Evolutionary conservation across 2,113 vertebrate genomes (phyloP).

Genomic region (Circaetus gallicus): DNA sequence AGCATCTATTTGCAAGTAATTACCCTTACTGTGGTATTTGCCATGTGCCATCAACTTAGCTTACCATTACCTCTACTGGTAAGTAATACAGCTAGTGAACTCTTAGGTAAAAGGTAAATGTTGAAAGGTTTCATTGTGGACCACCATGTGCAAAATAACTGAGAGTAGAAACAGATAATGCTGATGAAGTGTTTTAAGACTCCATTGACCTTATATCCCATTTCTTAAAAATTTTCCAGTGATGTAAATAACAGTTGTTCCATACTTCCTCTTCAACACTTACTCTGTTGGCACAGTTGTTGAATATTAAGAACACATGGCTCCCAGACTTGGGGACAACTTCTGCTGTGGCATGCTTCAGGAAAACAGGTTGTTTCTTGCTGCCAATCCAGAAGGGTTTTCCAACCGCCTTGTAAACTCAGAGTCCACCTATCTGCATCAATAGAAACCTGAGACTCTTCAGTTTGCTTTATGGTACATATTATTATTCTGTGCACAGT

Average conservation of each 20-base stretch:
- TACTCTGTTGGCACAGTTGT: neutral
- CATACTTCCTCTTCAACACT: neutral
- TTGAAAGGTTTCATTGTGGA: constrained; percentile 3
- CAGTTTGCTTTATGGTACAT: neutral
- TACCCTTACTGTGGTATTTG: neutral
- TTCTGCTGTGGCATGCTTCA: constrained; percentile 8
- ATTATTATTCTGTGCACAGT: constrained; percentile 57
- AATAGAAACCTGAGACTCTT: constrained; percentile 26
- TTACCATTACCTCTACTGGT: neutral
- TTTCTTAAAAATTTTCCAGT: neutral
- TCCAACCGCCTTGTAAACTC: neutral
- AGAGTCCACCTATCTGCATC: neutral
- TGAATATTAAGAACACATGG: neutral
- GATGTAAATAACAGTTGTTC: neutral
- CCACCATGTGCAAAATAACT: neutral
- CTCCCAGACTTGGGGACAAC: neutral
- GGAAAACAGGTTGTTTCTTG: constrained; percentile 40
- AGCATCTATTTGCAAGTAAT: constrained; percentile 27
- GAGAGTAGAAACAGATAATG: neutral
- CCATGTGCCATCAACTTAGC: neutral
- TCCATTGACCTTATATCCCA: neutral
- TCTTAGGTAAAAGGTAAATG: neutral
- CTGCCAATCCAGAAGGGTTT: neutral
- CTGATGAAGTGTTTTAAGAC: constrained; percentile 20
- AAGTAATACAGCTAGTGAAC: neutral